Evolutionary conservation across 2,888 invertebrate genomes (phyloP).

Genomic region (Melitaea athalia): DNA sequence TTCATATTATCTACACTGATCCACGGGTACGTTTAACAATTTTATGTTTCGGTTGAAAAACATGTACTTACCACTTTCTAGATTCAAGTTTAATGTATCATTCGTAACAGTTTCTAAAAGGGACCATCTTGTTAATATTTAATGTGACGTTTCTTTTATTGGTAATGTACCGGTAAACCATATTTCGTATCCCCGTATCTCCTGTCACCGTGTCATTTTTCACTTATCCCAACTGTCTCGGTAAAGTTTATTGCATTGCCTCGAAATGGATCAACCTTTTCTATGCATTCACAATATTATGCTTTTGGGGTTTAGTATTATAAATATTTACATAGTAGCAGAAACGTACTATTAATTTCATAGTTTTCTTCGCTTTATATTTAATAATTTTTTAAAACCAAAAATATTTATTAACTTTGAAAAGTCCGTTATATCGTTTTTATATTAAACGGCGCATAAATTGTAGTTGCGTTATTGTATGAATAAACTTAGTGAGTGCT

Average conservation of each 20-base stretch:
- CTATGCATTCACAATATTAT: neutral
- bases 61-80: neutral
- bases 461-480: too few species aligned
- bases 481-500: too few species aligned
- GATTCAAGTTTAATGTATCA: neutral
- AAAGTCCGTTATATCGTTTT: too few species aligned
- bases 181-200: slow-evolving; percentile 23
- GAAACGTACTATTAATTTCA: too few species aligned
- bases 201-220: slow-evolving; percentile 33
- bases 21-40: too few species aligned
- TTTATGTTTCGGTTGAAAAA: too few species aligned
- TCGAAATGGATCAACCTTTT: neutral
- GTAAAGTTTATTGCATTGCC: slow-evolving; percentile 26
- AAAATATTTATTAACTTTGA: too few species aligned
- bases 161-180: slow-evolving; percentile 12
- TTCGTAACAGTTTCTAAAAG: neutral
- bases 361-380: too few species aligned
- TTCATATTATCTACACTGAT: too few species aligned
- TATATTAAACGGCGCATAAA: too few species aligned
- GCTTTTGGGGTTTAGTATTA: neutral
- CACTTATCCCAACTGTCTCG: slow-evolving; percentile 31
- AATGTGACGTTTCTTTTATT: slow-evolving; percentile 20
- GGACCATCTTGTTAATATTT: neutral
- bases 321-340: neutral
- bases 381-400: too few species aligned